Base-by-base conservation (phyloP, 2,888 invertebrate species). In the Euplagia quadripunctaria region DNA sequence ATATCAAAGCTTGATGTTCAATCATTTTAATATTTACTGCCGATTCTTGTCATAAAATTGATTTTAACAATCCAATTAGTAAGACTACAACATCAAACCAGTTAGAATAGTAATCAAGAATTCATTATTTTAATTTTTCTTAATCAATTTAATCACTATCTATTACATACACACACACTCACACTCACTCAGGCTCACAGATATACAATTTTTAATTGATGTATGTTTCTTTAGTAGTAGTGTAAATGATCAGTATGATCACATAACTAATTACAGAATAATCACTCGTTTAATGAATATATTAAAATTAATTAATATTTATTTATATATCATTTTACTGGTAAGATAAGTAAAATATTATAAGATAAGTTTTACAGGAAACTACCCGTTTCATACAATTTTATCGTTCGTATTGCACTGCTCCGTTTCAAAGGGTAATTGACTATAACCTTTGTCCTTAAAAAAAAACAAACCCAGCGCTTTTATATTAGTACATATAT, bases 11-110 rank as follows among this genome's bases (percentile, higher is more conserved):
- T 73, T 80, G 75, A 83, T 77, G 82, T 75, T 81, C 83, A 64
- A 83, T 79, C 76, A 67, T 82, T 70, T 82, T 77, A 81, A 80
- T 77, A 79, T 83, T 83, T 82, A 84, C 79, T 68, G 75, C 74
- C 77, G 78, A 82, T 83, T 76, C 80, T 81, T 81, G 79, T 81
- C 81, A 73, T 79, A 72, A 82, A 84, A 82, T 84, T 80, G 77
- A 84, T 84, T 80, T 78, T 79, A 84, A 84, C 82, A 81, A 77
- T 80, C 83, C 84, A 84, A 84, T 84, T 84, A 84, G 76, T 83
- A 52, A 68, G 69, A 81, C 74, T 82, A 79, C 79, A 79, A 80
- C 69, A 72, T 74, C 66, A 67, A 84, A 80, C 79, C 70, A 72
- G 84, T 82, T 83, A 71, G 61, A 68, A 41, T 61, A 41, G 76